Evolutionary conservation across 2,797 vertebrate species (phyloP), one percentile per base, ranked within the genome.

Genomic region (Pseudopleuronectes americanus): DNA sequence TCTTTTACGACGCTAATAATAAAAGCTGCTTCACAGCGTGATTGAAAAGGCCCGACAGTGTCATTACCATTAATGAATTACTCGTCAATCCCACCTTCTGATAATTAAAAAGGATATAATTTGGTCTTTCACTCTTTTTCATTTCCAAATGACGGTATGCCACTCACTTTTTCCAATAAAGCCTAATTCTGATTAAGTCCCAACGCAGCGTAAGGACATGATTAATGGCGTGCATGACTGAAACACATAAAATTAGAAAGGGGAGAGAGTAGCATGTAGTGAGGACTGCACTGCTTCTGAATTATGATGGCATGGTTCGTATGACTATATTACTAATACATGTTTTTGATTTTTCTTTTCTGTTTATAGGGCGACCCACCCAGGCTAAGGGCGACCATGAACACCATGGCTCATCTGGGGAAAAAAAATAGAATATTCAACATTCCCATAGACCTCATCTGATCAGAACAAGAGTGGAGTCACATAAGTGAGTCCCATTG

Each of bases 101-200:
- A 88, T 91, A 88, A 92, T 91, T 91, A 91, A 90, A 92, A 87
- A 84, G 77, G 74, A 92, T 89, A 85, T 81, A 31, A 84, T 89
- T 87, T 53, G 56, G 60, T 76, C 74, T 86, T 87, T 76, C 66
- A 59, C 60, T 88, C 71, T 54, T 82, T 79, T 79, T 77, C 62
- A 79, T 85, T 89, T 78, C 45, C 57, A 76, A 77, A 84, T 66
- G 69, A 85, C 81, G 84, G 43, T 74, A 77, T 75, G 82, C 63
- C 81, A 86, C 66, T 90, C 84, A 79, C 21, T 48, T 70, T 75
- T 72, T 76, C 66, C 76, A 85, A 84, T 87, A 80, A 81, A 85
- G 70, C 24, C 57, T 81, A 78, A 89, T 84, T 83, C 80, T 86
- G 81, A 86, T 89, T 65, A 76, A 87, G 81, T 89, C 73, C 72